Evolutionary conservation across 2,113 vertebrate species (phyloP).

Genomic region (Melanerpes formicivorus): DNA sequence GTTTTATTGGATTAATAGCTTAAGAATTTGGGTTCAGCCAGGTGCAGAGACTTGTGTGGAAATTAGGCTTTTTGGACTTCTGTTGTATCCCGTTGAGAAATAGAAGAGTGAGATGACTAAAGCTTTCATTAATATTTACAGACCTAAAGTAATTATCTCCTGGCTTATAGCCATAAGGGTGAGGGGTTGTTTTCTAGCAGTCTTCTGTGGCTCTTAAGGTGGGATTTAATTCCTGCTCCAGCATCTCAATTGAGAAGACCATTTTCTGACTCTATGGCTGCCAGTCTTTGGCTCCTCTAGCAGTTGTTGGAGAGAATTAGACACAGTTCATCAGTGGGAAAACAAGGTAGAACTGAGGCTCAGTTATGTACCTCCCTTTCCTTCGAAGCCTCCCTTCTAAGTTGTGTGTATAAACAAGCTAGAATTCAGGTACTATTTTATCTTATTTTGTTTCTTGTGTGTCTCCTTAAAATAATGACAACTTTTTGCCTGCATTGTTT

Average conservation of each 20-base stretch:
- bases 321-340: background rate
- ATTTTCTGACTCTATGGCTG: background rate
- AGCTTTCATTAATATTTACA: conserved; percentile 36
- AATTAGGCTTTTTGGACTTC: background rate
- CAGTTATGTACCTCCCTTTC: background rate
- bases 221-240: conserved; percentile 2
- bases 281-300: background rate
- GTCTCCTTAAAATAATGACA: background rate
- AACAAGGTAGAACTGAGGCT: background rate
- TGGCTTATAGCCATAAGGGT: background rate
- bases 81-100: background rate
- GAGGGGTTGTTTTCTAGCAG: background rate
- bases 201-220: background rate
- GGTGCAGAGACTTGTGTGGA: background rate
- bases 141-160: background rate
- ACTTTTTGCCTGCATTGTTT: background rate
- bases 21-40: background rate
- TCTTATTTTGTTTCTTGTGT: background rate
- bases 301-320: background rate
- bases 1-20: background rate
- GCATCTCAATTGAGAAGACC: background rate
- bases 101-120: background rate
- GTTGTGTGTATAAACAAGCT: background rate
- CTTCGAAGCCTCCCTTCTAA: background rate
- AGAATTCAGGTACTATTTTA: background rate